Evolutionary conservation across 2,888 invertebrate species (phyloP).

Genomic region (Geotrupes spiniger): DNA sequence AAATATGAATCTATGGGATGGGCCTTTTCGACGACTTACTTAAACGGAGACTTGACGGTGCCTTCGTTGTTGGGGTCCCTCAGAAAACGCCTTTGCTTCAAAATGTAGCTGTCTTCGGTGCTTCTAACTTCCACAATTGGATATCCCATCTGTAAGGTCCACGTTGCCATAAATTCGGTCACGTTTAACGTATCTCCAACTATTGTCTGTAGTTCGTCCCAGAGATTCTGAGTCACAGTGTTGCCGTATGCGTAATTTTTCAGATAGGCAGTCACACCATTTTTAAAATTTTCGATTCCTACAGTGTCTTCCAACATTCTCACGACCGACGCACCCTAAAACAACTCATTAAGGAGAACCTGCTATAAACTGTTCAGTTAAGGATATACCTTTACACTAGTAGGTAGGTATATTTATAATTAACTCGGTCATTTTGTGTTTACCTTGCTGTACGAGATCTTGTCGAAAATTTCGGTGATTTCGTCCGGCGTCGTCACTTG

Average conservation of each 20-base stretch:
- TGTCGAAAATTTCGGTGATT: constrained; percentile 88
- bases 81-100: constrained; percentile 76
- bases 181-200: constrained; percentile 56
- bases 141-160: constrained; percentile 87
- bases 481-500: constrained; percentile 81
- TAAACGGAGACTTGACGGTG: neutral
- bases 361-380: too few species aligned
- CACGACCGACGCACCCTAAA: constrained; percentile 79
- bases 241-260: constrained; percentile 66
- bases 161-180: constrained; percentile 73
- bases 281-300: constrained; percentile 66
- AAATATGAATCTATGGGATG: too few species aligned
- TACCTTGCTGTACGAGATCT: constrained; percentile 89
- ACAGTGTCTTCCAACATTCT: constrained; percentile 86
- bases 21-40: too few species aligned
- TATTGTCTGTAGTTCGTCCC: constrained; percentile 62
- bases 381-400: too few species aligned
- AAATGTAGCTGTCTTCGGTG: constrained; percentile 52
- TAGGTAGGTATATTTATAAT: too few species aligned
- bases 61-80: constrained; percentile 52
- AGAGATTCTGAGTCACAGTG: constrained; percentile 77
- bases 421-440: too few species aligned
- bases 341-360: too few species aligned
- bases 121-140: constrained; percentile 68
- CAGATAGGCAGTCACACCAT: constrained; percentile 73